Evolutionary conservation across 1,140 invertebrate species (phyloP).

Genomic region (Drosophila pruinosa): DNA sequence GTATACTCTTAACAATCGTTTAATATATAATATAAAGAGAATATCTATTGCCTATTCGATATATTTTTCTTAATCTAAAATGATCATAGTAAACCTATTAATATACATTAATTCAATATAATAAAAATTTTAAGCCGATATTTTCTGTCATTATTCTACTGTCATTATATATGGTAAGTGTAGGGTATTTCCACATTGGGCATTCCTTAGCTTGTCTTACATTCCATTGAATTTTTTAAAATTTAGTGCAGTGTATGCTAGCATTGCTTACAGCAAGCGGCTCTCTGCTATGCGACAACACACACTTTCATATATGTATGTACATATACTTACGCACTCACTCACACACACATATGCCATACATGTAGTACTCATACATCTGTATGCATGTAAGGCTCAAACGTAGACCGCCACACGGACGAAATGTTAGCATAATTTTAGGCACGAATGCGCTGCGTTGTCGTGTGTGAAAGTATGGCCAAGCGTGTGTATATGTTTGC

Average conservation of each 20-base stretch:
- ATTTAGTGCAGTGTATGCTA: conserved; percentile 20
- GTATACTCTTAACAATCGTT: too few relatives aligned
- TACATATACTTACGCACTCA: too few relatives aligned
- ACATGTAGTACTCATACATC: conserved; percentile 22
- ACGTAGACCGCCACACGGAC: conserved; percentile 62
- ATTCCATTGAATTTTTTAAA: conserved; percentile 11
- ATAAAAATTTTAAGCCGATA: too few relatives aligned
- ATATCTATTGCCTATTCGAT: too few relatives aligned
- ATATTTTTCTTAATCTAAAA: too few relatives aligned
- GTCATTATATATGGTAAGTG: too few relatives aligned
- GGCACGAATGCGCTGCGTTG: conserved; percentile 71
- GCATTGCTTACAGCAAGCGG: conserved; percentile 24
- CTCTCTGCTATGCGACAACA: conserved; percentile 34
- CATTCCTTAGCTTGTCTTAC: not conserved
- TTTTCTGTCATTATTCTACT: too few relatives aligned
- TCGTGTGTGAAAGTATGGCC: conserved; percentile 15
- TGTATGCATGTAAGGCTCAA: conserved; percentile 28
- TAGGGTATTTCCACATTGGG: not conserved
- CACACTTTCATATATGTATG: too few relatives aligned
- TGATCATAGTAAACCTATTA: too few relatives aligned
- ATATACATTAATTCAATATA: too few relatives aligned
- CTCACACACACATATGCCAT: conserved; percentile 30
- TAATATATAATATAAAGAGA: too few relatives aligned
- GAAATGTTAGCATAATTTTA: conserved; percentile 80
- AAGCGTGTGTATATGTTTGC: conserved; percentile 15